These are phyloP conservation scores for Trichoplusia ni DNA, from an alignment of 1,140 invertebrate genomes.

Conservation along the genomic window DNA sequence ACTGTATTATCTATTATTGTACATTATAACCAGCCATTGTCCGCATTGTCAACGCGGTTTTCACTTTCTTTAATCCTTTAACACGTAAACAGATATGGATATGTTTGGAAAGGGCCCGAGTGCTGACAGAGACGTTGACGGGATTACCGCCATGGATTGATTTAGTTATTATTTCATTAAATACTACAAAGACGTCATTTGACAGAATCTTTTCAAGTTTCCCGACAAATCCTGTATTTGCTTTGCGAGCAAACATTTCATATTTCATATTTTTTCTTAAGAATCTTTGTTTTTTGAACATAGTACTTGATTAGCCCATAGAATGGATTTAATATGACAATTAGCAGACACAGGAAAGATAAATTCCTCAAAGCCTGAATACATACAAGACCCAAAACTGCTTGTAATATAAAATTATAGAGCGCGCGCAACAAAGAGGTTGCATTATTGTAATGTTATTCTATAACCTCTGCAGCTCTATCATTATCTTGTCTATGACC, in stretches of 20 bases:
- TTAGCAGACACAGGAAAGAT: too few relatives aligned
- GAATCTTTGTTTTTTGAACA: too few relatives aligned
- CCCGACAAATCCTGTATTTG: too few relatives aligned
- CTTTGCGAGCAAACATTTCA: too few relatives aligned
- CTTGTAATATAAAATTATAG: conserved; percentile 12
- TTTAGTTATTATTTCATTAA: neutral
- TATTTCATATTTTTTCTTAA: too few relatives aligned
- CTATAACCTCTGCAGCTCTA: neutral
- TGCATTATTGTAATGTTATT: conserved; percentile 1
- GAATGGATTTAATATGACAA: too few relatives aligned
- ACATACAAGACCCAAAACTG: conserved; percentile 6
- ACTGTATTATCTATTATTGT: conserved; percentile 59
- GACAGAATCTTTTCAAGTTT: too few relatives aligned
- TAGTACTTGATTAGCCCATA: too few relatives aligned
- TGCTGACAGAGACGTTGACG: neutral
- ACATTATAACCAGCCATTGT: conserved; percentile 57
- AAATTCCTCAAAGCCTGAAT: too few relatives aligned
- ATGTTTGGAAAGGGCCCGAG: conserved; percentile 31
- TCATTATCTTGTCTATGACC: conserved; percentile 24
- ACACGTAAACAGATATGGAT: conserved; percentile 62
- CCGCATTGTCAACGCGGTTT: conserved; percentile 61
- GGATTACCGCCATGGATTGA: neutral
- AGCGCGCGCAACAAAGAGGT: neutral
- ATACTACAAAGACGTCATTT: too few relatives aligned
- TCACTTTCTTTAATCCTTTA: conserved; percentile 73